Conservation (phyloP, 2,797 vertebrate species). For the Poeciliopsis paucimaculata region DNA sequence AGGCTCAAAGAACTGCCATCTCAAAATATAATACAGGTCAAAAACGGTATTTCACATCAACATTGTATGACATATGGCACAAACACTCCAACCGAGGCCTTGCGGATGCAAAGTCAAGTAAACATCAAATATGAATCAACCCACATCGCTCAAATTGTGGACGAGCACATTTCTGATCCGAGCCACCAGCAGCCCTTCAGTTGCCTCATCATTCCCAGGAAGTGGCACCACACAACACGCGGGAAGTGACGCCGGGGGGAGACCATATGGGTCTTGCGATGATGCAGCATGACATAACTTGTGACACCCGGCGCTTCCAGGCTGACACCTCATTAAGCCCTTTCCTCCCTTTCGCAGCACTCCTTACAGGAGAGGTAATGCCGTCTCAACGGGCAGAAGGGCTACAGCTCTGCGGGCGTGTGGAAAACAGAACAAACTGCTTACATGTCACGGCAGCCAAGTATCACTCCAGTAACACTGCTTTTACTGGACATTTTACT, state of each 20-base stretch:
- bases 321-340: slow-evolving; percentile 38
- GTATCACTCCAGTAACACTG: neutral
- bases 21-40: neutral
- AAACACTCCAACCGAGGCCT: neutral
- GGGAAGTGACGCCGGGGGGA: slow-evolving; percentile 8
- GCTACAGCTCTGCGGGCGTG: neutral
- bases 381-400: neutral
- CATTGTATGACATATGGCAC: neutral
- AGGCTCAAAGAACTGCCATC: neutral
- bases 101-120: neutral
- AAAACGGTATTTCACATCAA: neutral
- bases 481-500: neutral
- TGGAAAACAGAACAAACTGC: slow-evolving; percentile 3
- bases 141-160: neutral
- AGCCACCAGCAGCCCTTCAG: neutral
- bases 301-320: slow-evolving; percentile 26
- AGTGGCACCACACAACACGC: slow-evolving; percentile 6
- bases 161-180: neutral
- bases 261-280: slow-evolving; percentile 23
- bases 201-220: neutral
- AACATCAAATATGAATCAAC: neutral
- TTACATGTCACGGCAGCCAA: neutral
- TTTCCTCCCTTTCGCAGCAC: slow-evolving; percentile 4
- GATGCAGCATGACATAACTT: slow-evolving; percentile 34
- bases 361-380: slow-evolving; percentile 6